Base-by-base conservation (phyloP, 2,888 invertebrate genomes). In the Helobdella robusta region DNA sequence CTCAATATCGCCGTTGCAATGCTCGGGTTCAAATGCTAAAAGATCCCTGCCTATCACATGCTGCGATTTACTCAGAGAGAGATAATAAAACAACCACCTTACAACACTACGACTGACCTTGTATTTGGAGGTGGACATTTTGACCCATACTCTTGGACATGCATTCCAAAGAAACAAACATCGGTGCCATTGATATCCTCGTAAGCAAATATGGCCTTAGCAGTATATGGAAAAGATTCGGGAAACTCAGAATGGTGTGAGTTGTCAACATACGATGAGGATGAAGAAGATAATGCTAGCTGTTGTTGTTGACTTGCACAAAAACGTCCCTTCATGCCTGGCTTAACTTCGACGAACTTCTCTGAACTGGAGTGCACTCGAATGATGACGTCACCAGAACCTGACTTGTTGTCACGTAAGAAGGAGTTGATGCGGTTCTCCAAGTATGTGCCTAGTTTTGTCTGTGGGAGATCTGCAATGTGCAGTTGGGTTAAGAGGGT, bases 101-200 rank as follows among this genome's bases (percentile, higher is more conserved):
- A 15, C 44, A n/a, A n/a, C n/a, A n/a, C n/a, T n/a, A n/a, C n/a
- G n/a, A 58, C 63, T 66, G 70, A 81, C 81, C 82, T 85, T 70
- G 90, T 91, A 81, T 98, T 98, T 0, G 97, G 97, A 68, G 86
- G 84, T 11, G 91, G 88, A 81, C 92, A 91, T 77, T 95, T 93
- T 61, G 95, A 95, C 34, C 97, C 97, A 81, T 98, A 99, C 81
- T 99, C 98, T 83, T 99, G 98, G 28, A 99, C 98, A 81, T 99
- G 98, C 91, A 99, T 95, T 71, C 98, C 98, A 82, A 99, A 99
- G 84, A 99, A 97, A 82, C 97, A 98, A 15, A 98, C 93, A 81
- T 99, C 98, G 54, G 89, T 88, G 58, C 97, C 97, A 78, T 98
- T 95, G 65, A 98, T 89, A 78, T 98, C 95, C 81, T 99, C 97